Evolutionary conservation across 2,113 vertebrate genomes (phyloP), one percentile per base, ranked within the genome.

Genomic region (Barbus barbus): DNA sequence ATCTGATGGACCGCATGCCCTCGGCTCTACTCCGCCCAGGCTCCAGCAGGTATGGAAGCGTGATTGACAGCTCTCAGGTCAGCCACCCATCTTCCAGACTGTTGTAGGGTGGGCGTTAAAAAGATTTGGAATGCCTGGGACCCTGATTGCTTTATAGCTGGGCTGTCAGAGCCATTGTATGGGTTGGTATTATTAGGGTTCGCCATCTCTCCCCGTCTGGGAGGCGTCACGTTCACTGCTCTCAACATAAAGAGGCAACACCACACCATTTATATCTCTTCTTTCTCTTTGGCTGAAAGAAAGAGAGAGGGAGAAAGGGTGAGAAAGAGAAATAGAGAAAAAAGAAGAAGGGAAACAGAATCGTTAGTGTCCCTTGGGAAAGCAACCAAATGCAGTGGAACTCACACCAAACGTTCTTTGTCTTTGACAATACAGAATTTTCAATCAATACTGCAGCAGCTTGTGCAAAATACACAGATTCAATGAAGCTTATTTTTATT

Each of bases 51-150:
- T 94, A 94, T 90, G 51, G 87, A 90, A 83, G 88, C 83, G 76
- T 94, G 93, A 95, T 92, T 94, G 92, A 93, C 93, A 94, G 93
- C 92, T 90, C 92, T 90, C 91, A 92, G 94, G 94, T 95, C 94
- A 95, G 91, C 88, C 86, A 90, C 92, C 92, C 92, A 93, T 94
- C 92, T 94, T 89, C 83, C 90, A 91, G 88, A 90, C 91, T 91
- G 90, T 91, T 92, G 92, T 90, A 92, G 91, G 93, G 93, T 93
- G 93, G 94, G 93, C 91, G 92, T 91, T 89, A 92, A 93, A 94
- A 91, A 94, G 93, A 95, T 94, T 92, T 93, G 92, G 92, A 93
- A 94, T 93, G 93, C 89, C 91, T 92, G 91, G 91, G 88, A 93
- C 92, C 91, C 89, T 94, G 92, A 94, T 93, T 93, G 91, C 93